phyloP scores from a whole-genome alignment of 2,797 vertebrate species.

The Urosaurus nigricauda region DNA sequence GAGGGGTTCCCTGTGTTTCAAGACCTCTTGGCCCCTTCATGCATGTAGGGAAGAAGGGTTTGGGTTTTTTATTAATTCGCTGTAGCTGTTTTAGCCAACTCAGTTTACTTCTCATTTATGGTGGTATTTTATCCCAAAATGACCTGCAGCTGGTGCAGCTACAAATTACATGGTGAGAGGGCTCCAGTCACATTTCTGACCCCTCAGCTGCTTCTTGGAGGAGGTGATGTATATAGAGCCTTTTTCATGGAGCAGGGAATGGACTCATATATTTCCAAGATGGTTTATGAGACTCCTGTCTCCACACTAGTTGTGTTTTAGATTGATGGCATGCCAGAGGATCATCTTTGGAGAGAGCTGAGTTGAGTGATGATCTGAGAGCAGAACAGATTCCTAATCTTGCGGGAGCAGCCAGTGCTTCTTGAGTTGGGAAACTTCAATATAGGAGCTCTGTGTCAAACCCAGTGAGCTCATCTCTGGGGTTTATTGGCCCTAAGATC shows the following conservation, averaged over 20 bases:
- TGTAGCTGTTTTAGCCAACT: not conserved
- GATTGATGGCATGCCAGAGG: not conserved
- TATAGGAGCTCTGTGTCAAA: not conserved
- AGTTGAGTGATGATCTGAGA: not conserved
- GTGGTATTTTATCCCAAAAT: not conserved
- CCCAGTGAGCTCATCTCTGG: not conserved
- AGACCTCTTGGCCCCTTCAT: not conserved
- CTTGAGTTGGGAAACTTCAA: not conserved
- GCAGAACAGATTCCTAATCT: not conserved
- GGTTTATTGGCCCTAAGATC: not conserved
- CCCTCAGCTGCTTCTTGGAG: not conserved
- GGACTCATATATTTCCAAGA: not conserved
- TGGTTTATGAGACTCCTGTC: not conserved
- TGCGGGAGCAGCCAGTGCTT: not conserved
- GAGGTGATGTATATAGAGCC: not conserved
- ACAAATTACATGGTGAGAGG: not conserved
- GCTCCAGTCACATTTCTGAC: not conserved
- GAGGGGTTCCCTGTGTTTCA: not conserved
- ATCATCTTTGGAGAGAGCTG: not conserved
- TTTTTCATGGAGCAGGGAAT: not conserved
- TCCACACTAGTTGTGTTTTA: not conserved
- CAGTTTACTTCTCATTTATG: not conserved
- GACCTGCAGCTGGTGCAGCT: not conserved
- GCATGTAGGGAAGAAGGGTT: not conserved
- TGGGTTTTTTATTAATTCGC: too few species aligned